A percentile compares a stretch with the other conserved stretches of the same genome.
Evolutionary conservation across 23 tunicate species (phyloP).

Genomic region (Styela clava): DNA sequence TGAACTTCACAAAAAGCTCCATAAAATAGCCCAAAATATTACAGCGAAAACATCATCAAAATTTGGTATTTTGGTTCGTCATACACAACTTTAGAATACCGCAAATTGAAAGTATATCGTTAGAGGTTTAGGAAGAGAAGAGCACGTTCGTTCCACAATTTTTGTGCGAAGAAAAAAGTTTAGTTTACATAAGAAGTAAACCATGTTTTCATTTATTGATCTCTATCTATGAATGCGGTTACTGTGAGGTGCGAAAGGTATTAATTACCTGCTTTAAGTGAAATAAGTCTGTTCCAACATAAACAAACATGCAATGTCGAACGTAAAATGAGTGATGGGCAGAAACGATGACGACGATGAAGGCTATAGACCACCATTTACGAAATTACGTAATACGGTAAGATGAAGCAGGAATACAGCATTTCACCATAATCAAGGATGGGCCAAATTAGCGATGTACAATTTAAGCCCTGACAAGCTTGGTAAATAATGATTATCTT

Average conservation of each 20-base stretch:
- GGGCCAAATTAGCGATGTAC: no score
- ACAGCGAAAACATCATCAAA: background rate
- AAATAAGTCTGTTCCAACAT: background rate
- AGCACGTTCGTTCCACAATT: no score
- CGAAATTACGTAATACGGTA: background rate
- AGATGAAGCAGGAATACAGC: no score
- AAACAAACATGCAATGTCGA: background rate
- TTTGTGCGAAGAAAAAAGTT: no score
- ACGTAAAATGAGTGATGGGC: background rate
- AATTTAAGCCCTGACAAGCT: no score
- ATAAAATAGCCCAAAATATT: background rate
- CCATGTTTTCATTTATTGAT: no score
- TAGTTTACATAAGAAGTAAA: no score
- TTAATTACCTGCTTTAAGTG: background rate
- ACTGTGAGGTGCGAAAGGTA: background rate
- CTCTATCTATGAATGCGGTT: background rate
- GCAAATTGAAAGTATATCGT: no score
- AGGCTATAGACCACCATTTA: background rate
- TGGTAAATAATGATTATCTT: no score
- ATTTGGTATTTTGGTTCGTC: background rate
- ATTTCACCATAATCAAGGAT: no score
- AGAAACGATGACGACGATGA: background rate
- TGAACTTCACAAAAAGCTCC: background rate
- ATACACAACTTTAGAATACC: background rate
- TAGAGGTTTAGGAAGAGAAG: no score